A percentile compares a stretch with the other conserved stretches of the same genome.
Conservation (phyloP, 2,797 vertebrate genomes). For the Acomys russatus region DNA sequence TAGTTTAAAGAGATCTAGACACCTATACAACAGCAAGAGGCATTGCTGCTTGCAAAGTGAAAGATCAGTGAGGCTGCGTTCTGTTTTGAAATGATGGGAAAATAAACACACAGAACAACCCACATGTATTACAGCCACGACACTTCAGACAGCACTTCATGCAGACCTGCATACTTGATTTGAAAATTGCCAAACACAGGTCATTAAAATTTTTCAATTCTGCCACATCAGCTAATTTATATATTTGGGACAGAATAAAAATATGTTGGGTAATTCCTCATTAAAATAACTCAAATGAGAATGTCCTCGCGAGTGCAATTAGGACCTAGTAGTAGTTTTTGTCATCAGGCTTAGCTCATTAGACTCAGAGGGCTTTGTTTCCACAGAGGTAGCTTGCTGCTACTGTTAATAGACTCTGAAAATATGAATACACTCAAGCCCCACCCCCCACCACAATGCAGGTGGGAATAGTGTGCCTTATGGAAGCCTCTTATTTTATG, state of each 20-base stretch:
- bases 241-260: slow-evolving; percentile 47
- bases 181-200: slow-evolving; percentile 48
- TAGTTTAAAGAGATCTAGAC: background rate
- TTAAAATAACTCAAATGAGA: slow-evolving; percentile 67
- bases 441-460: slow-evolving; percentile 15
- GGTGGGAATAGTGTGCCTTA: background rate
- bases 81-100: background rate
- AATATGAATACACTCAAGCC: slow-evolving; percentile 68
- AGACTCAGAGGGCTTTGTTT: slow-evolving; percentile 62
- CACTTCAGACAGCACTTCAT: background rate
- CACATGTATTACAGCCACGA: background rate
- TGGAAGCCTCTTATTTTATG: slow-evolving; percentile 58
- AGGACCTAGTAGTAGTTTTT: slow-evolving; percentile 56
- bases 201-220: slow-evolving; percentile 61
- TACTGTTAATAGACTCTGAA: slow-evolving; percentile 69
- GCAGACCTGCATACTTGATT: background rate
- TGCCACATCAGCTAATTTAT: slow-evolving; percentile 49
- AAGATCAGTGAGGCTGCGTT: background rate
- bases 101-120: background rate
- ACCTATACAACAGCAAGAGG: background rate
- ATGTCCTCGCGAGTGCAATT: slow-evolving; percentile 70
- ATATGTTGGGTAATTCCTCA: slow-evolving; percentile 71
- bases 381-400: slow-evolving; percentile 32
- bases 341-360: slow-evolving; percentile 60
- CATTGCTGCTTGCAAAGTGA: background rate